Percentiles rank a stretch among this genome's conserved stretches.
phyloP scores from a whole-genome alignment of 2,113 vertebrate species.

The Vidua macroura region DNA sequence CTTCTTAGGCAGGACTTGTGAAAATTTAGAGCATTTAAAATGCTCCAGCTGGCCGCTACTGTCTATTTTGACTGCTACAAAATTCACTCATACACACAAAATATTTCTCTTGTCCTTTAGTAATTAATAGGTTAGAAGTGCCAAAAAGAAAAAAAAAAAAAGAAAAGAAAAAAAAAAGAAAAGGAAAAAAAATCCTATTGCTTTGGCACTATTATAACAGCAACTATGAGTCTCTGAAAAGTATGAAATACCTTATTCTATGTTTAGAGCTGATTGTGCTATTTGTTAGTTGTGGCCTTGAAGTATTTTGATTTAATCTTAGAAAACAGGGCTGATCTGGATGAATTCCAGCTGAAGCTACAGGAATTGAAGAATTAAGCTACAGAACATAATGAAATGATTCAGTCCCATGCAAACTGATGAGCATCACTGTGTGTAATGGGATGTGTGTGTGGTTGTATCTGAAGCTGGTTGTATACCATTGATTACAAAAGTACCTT shows the following conservation, averaged over 20 bases:
- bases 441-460: not conserved
- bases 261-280: conserved; percentile 37
- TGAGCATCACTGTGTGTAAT: conserved; percentile 52
- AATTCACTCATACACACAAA: conserved; percentile 36
- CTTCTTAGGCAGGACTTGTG: conserved; percentile 34
- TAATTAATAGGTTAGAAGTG: conserved; percentile 13
- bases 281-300: conserved; percentile 37
- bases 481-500: conserved; percentile 69
- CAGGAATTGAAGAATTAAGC: conserved; percentile 60
- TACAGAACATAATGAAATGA: conserved; percentile 35
- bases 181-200: not conserved
- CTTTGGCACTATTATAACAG: not conserved
- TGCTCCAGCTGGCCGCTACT: conserved; percentile 51
- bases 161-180: not conserved
- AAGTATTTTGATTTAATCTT: conserved; percentile 61
- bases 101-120: conserved; percentile 56
- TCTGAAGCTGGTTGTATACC: conserved; percentile 60
- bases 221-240: conserved; percentile 30
- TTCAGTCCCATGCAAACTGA: conserved; percentile 49
- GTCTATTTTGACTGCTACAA: conserved; percentile 49
- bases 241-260: conserved; percentile 22
- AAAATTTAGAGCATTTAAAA: conserved; percentile 56
- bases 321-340: conserved; percentile 56
- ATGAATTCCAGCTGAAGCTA: conserved; percentile 59
- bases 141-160: not conserved